Conservation (phyloP, 37 sponge, comb jelly and placozoan species). For the Beroe forskalii region DNA sequence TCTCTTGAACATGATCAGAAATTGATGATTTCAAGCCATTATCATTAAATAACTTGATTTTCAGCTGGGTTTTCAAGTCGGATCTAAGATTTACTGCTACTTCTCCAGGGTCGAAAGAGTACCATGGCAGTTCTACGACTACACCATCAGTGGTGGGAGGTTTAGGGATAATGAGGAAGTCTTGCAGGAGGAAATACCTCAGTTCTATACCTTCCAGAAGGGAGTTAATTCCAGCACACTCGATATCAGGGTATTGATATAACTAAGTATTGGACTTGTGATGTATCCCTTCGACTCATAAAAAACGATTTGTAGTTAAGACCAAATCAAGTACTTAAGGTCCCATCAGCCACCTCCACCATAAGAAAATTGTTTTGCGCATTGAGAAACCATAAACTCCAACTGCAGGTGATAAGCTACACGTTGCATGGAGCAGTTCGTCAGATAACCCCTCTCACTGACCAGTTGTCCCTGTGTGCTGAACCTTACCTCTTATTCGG, state of each 20-base stretch:
- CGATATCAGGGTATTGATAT: constrained; percentile 36
- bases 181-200: neutral
- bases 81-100: too few relatives aligned
- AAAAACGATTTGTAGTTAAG: too few relatives aligned
- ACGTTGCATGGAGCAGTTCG: neutral
- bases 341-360: too few relatives aligned
- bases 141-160: neutral
- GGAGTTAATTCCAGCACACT: neutral
- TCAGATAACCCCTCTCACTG: constrained; percentile 2
- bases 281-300: too few relatives aligned
- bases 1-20: neutral
- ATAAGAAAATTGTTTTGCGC: too few relatives aligned
- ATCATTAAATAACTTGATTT: too few relatives aligned
- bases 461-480: constrained; percentile 21
- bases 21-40: too few relatives aligned
- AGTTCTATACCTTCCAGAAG: constrained; percentile 29
- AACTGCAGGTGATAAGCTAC: constrained; percentile 31
- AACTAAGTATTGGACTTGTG: too few relatives aligned
- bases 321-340: too few relatives aligned
- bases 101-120: constrained; percentile 32
- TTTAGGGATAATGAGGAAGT: neutral
- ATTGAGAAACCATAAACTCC: too few relatives aligned
- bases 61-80: too few relatives aligned
- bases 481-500: constrained; percentile 12
- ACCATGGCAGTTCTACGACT: constrained; percentile 49